Base-by-base conservation (phyloP, 1,140 invertebrate genomes). In the Carcinoscorpius rotundicauda region DNA sequence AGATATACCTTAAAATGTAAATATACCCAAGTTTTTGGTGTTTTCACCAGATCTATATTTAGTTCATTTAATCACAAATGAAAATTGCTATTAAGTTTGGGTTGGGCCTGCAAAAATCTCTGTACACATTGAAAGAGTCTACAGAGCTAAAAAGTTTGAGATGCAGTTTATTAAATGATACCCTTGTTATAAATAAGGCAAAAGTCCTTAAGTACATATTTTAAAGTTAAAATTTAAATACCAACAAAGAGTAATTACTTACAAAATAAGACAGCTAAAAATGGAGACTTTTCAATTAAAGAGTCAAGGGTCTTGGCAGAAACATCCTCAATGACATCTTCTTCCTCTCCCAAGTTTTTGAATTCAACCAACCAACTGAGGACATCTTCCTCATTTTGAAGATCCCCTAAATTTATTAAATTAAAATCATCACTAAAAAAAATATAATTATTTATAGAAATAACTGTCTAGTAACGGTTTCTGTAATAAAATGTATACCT, bases 321-420 rank as follows among this genome's bases (percentile, higher is more conserved):
- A 9, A 96, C 91, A 75, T 94, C 90, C 80, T 96, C 92, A 70
- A 96, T 95, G 61, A 92, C 86, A 75, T 94, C 91, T 73, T 91
- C 64, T 63, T 74, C 91, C 75, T 93, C 91, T 3, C 90, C 91
- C 8, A 66, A 57, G 61, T 72, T 71, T 67, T 70, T 64, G 62
- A 73, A 73, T 53, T 73, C 71, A 51, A 71, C 61, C 5, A 74
- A 57, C 72, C 72, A 74, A 6, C 72, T 71, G 4, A 74, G 62
- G 6, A 74, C 71, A 63, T 71, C 61, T 67, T 74, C 65, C 62
- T 74, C 73, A 60, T 74, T 68, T 6, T 72, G 65, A 5, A 74
- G 61, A 60, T 74, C 72, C 52, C 73, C 72, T 72, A 60, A 55
- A 57, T 3, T 59, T 29, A 29, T 29, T 29, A 29, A 29, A 6